Base-by-base conservation (phyloP, 2,888 invertebrate genomes). In the Epinotia ramella region DNA sequence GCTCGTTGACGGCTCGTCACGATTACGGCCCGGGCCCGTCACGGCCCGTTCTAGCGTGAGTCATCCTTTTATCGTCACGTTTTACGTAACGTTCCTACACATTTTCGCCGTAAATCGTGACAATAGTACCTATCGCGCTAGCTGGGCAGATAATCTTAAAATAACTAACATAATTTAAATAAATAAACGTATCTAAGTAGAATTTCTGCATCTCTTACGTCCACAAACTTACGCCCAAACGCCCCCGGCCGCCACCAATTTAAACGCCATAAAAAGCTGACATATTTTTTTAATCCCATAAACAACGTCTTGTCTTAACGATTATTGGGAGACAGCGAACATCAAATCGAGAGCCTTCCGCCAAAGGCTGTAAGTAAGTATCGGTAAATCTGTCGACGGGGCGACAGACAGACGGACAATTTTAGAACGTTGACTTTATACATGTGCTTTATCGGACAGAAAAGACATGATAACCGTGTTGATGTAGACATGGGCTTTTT, bases 301-400 rank as follows among this genome's bases (percentile, higher is more conserved):
- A 85, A 85, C 86, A 87, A 89, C 89, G 85, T 78, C 88, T 90
- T 89, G 89, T 89, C 89, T 91, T 91, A 91, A 92, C 91, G 91
- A 91, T 90, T 91, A 91, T 91, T 89, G 89, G 83, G 88, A 88
- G 88, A 84, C 81, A 81, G 80, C 82, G 82, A 65, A 83, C 78
- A 80, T 80, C 84, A 86, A 84, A 86, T 83, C 81, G 81, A 84
- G 86, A 86, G 83, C 84, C 86, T 86, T 85, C 86, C 85, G 87
- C 87, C 86, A 86, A 86, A 88, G 89, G 86, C 86, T 83, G 87
- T 84, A 62, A 28, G 24, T 75, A 75, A 71, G 64, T 73, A 66
- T 44, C 78, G 59, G 78, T 91, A 91, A 91, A 91, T 91, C 90
- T 90, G 89, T 86, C 88, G 76, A 83, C 88, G 86, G 77, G 79